Base-by-base conservation (phyloP, 2,113 vertebrate species). In the Nycticebus coucang region DNA sequence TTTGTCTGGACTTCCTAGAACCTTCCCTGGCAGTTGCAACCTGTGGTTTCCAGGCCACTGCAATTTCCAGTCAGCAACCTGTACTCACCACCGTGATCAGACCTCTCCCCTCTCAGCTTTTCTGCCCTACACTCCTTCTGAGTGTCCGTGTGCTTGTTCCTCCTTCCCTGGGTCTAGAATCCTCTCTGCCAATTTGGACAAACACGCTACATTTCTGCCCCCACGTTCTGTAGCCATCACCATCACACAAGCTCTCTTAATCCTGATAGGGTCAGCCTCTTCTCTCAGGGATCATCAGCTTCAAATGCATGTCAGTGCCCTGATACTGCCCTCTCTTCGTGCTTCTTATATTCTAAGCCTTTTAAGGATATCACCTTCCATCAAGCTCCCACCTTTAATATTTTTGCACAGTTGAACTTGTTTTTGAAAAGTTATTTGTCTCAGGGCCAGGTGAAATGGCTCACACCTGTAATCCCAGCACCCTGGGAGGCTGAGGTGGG, bases 241-340 rank as follows among this genome's bases (percentile, higher is more conserved):
- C 55, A 30, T 59, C 81, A 22, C 18, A 0, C 1, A 0, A 10
- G 57, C 1, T 26, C 35, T 41, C n/a, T 28, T 9, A 8, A 28
- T 59, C 12, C 69, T 22, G 62, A 35, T 3, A 7, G 37, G 0
- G 7, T 13, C 4, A 37, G 74, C 26, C 28, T 62, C 2, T 2
- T 18, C 41, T 33, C 62, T n/a, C 35, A 4, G 15, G 82, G 35
- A 22, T 2, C 71, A 6, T 0, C 1, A 18, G 57, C 62, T n/a
- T 11, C 5, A 0, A 0, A 2, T 2, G 12, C 53, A 0, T 2
- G 1, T 5, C 7, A 30, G 18, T 0, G 0, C 17, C 1, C 6
- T 0, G 3, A 6, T 0, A 1, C 3, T 80, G 26, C 3, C 22
- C 28, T 57, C 82, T 6, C 7, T 45, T 10, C 4, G 0, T 0